Evolutionary conservation across 2,113 vertebrate genomes (phyloP), one percentile per base, ranked within the genome.

Genomic region (Rhodinocichla rosea): DNA sequence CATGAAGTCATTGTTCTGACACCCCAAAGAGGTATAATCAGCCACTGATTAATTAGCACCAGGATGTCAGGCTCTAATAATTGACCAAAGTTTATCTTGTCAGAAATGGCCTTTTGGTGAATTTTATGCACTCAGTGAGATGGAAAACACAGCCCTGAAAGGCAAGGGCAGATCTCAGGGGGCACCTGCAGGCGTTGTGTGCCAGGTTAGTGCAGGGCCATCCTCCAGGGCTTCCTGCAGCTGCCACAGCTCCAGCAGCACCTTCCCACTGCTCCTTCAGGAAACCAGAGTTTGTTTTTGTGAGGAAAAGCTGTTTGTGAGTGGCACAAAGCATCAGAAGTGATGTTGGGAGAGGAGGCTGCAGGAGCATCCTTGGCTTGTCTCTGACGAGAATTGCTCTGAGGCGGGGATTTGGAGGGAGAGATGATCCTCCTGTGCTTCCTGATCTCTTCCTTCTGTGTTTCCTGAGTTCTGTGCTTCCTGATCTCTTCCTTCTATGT

Each of bases 1-100:
- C 49, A 32, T 75, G 56, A 68, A 84, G 45, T 73, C 49, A 2
- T 45, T 49, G 59, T 76, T 73, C 76, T 92, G 85, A 81, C 88
- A 73, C 69, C 69, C 88, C 50, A 47, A 92, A 92, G 90, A 79
- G 78, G 68, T 73, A 44, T 84, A 93, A 89, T 93, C 93, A 91
- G 88, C 60, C 89, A 76, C 67, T 69, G 76, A 35, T 96, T 97
- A 95, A 96, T 96, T 95, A 94, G 85, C 86, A 75, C 63, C 86
- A 71, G 21, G 12, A 21, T 75, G 93, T 85, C 92, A 83, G 92
- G 87, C 89, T 73, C 56, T 88, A 88, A 94, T 81, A 91, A 96
- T 22, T 91, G 83, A 74, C 90, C 94, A 37, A 85, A 89, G 88
- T 89, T 92, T 94, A 71, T 67, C 90, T 76, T 35, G 65, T 77